Conservation (phyloP, 2,888 invertebrate species). For the Emesis russula region DNA sequence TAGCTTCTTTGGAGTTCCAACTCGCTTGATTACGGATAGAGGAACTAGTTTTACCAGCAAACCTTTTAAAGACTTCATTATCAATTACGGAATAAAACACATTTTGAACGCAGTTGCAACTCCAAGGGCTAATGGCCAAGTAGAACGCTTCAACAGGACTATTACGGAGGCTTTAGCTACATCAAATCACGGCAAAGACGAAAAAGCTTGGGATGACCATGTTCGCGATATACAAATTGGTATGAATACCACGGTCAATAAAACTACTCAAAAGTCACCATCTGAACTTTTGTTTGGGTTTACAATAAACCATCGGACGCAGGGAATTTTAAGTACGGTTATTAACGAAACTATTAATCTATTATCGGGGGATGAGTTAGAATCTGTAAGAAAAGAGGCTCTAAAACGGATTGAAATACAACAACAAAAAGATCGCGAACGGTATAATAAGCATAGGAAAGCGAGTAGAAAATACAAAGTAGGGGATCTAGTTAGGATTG, state of each 20-base stretch:
- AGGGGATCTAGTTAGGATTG: constrained; percentile 72
- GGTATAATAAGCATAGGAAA: constrained; percentile 64
- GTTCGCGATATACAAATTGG: constrained; percentile 55
- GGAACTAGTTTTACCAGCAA: constrained; percentile 73
- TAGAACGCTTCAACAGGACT: constrained; percentile 71
- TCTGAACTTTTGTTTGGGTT: constrained; percentile 70
- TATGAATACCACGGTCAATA: no score
- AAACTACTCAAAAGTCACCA: constrained; percentile 13
- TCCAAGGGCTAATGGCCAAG: constrained; percentile 53
- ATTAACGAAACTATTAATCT: constrained; percentile 42
- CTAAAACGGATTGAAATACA: constrained; percentile 45
- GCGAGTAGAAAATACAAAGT: constrained; percentile 42
- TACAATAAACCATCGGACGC: constrained; percentile 26
- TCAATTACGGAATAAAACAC: constrained; percentile 56
- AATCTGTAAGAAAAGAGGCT: constrained; percentile 40
- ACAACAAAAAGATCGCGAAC: constrained; percentile 60
- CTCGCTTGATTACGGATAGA: constrained; percentile 76
- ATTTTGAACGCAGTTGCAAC: constrained; percentile 79
- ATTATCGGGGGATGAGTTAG: constrained; percentile 23
- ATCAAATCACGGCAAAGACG: constrained; percentile 47
- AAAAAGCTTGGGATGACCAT: constrained; percentile 51
- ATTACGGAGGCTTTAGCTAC: constrained; percentile 62
- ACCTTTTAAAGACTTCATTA: constrained; percentile 61
- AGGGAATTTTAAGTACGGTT: constrained; percentile 40
- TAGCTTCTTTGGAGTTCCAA: constrained; percentile 74